phyloP scores from a whole-genome alignment of 37 sponge, comb jelly and placozoan genomes.

The Halichondria panicea region DNA sequence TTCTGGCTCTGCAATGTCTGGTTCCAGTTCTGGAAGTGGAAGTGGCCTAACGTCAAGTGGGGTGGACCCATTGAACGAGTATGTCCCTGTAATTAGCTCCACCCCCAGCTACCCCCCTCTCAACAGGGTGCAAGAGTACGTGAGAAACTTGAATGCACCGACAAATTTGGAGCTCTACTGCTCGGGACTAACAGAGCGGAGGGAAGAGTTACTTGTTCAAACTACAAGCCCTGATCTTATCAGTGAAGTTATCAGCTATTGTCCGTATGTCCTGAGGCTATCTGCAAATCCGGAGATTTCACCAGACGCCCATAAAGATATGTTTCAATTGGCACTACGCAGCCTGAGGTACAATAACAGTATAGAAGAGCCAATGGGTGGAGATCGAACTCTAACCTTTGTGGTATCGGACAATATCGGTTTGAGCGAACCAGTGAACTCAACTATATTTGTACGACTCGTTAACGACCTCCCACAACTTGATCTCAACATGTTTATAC shows the following conservation, averaged over 20 bases:
- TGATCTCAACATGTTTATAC: conserved; percentile 67
- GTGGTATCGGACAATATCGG: conserved; percentile 64
- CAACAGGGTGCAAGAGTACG: conserved; percentile 23
- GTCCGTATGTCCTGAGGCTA: conserved; percentile 69
- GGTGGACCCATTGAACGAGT: background rate
- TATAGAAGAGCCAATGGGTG: conserved; percentile 78
- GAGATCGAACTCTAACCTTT: conserved; percentile 58
- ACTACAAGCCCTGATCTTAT: conserved; percentile 52
- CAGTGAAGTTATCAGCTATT: conserved; percentile 57
- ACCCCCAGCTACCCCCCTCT: conserved; percentile 22
- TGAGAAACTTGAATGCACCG: conserved; percentile 7
- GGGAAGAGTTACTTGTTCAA: conserved; percentile 66
- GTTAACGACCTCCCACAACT: conserved; percentile 86
- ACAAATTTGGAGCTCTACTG: conserved; percentile 58
- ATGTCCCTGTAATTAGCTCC: conserved; percentile 25
- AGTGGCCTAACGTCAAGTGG: background rate
- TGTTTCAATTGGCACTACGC: conserved; percentile 68
- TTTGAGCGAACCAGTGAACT: conserved; percentile 19
- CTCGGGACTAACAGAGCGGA: conserved; percentile 32
- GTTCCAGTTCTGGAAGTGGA: conserved; percentile 18
- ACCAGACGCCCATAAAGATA: conserved; percentile 26
- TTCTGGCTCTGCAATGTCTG: conserved; percentile 2
- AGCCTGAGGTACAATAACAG: conserved; percentile 75
- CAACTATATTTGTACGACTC: conserved; percentile 45
- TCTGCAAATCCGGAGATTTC: conserved; percentile 29